A percentile compares a stretch with the other conserved stretches of the same genome.
Conservation (phyloP, 2,797 vertebrate species). For the Hyperoplus immaculatus region DNA sequence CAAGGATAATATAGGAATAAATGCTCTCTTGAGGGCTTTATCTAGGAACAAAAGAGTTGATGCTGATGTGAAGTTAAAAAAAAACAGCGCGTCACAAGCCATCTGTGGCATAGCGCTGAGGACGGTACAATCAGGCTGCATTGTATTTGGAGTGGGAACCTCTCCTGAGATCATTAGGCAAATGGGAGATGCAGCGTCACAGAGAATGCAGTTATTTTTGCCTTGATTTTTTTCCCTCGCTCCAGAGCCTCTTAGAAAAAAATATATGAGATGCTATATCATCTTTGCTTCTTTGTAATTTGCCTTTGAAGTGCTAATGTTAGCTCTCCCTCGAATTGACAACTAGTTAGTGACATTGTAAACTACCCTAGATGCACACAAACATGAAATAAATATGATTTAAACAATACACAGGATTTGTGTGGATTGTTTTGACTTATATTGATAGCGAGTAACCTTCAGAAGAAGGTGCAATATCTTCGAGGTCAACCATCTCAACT, state of each 20-base stretch:
- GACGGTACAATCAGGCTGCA: slow-evolving; percentile 80
- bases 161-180: slow-evolving; percentile 75
- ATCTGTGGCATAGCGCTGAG: slow-evolving; percentile 49
- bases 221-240: slow-evolving; percentile 53
- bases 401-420: no score
- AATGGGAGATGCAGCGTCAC: slow-evolving; percentile 57
- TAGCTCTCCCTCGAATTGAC: slow-evolving; percentile 8
- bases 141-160: slow-evolving; percentile 75
- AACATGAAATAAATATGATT: not conserved
- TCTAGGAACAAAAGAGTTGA: slow-evolving; percentile 58
- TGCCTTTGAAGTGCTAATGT: slow-evolving; percentile 16
- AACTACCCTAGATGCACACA: slow-evolving; percentile 2
- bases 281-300: slow-evolving; percentile 31
- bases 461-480: slow-evolving; percentile 27
- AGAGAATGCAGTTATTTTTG: slow-evolving; percentile 47
- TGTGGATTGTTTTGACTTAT: slow-evolving; percentile 3
- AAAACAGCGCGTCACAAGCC: slow-evolving; percentile 30
- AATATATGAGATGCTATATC: slow-evolving; percentile 2
- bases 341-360: not conserved
- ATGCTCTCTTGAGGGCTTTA: slow-evolving; percentile 58
- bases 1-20: slow-evolving; percentile 39
- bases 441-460: slow-evolving; percentile 44
- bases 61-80: slow-evolving; percentile 60
- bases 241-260: slow-evolving; percentile 7
- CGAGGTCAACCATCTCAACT: slow-evolving; percentile 51